phyloP scores from a whole-genome alignment of 2,888 invertebrate genomes.

The Drosophila phalerata region DNA sequence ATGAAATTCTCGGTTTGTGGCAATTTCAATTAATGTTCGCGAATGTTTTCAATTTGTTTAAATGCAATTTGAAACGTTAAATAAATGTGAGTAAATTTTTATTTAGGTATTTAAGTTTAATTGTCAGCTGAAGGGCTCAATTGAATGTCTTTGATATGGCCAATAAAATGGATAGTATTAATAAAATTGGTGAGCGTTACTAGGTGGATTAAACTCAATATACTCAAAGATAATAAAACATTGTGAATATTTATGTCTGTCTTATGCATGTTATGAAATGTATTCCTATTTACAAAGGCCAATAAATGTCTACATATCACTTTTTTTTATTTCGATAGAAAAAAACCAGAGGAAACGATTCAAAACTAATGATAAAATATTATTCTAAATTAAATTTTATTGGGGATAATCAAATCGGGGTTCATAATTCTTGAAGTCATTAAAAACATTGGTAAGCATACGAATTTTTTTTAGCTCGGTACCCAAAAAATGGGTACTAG shows the following conservation, averaged over 20 bases:
- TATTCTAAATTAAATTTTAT: too few species aligned
- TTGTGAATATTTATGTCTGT: not conserved
- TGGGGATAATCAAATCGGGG: too few species aligned
- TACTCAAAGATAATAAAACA: not conserved
- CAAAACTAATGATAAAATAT: too few species aligned
- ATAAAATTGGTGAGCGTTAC: slow-evolving; percentile 6
- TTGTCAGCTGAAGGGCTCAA: slow-evolving; percentile 5
- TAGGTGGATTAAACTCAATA: not conserved
- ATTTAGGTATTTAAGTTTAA: slow-evolving; percentile 35
- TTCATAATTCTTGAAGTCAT: too few species aligned
- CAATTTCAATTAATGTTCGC: slow-evolving; percentile 53
- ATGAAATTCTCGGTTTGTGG: slow-evolving; percentile 43
- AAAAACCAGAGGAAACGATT: too few species aligned
- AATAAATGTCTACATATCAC: too few species aligned
- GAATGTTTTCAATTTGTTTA: slow-evolving; percentile 58
- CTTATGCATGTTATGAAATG: too few species aligned
- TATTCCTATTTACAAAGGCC: not conserved
- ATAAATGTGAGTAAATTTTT: slow-evolving; percentile 28
- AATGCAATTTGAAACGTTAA: slow-evolving; percentile 44
- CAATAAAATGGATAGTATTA: slow-evolving; percentile 20
- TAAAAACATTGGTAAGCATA: too few species aligned
- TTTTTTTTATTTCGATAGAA: too few species aligned
- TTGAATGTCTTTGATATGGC: slow-evolving; percentile 13
- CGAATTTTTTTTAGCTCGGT: too few species aligned
- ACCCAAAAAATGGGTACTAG: too few species aligned